phyloP scores from a whole-genome alignment of 2,113 vertebrate genomes.

The Thymallus thymallus region DNA sequence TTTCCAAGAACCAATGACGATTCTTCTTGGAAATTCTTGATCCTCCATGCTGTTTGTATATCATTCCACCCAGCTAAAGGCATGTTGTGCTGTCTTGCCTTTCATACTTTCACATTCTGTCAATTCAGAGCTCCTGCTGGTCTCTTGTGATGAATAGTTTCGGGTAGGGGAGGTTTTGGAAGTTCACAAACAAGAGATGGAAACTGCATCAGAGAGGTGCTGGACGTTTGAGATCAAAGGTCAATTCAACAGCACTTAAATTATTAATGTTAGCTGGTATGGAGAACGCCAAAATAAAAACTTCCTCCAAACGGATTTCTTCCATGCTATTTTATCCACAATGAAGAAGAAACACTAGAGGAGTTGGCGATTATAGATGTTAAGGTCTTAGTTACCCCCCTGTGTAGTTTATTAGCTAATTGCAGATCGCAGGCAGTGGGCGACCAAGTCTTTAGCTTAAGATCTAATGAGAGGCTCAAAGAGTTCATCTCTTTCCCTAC shows the following conservation, averaged over 20 bases:
- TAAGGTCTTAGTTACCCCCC: background rate
- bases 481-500: background rate
- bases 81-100: background rate
- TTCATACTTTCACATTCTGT: constrained; percentile 18
- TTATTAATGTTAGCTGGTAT: background rate
- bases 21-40: background rate
- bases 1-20: background rate
- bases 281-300: background rate
- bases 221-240: background rate
- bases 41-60: constrained; percentile 4
- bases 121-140: constrained; percentile 25
- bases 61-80: constrained; percentile 11
- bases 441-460: background rate
- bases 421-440: background rate
- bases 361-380: background rate
- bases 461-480: background rate
- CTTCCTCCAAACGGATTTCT: background rate
- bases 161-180: background rate
- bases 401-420: background rate
- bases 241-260: background rate
- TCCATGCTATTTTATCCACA: background rate
- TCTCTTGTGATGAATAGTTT: constrained; percentile 25
- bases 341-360: background rate
- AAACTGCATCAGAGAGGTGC: background rate
- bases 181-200: background rate